Percentiles rank a stretch among this genome's conserved stretches.
phyloP scores from a whole-genome alignment of 1,140 invertebrate species.

The Macrocentrus cingulum region DNA sequence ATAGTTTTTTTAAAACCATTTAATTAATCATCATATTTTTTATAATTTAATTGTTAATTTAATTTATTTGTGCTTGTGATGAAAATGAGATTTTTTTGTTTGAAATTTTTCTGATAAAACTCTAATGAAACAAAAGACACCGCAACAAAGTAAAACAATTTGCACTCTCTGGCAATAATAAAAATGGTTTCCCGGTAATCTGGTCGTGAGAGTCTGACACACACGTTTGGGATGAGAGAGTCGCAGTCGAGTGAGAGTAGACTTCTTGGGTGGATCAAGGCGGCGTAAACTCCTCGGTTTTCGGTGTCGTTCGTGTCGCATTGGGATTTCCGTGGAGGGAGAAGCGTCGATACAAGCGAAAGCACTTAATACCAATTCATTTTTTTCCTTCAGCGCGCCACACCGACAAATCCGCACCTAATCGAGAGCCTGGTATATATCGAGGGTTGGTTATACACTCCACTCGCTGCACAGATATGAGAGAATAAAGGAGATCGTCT shows the following conservation, averaged over 20 bases:
- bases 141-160: no score
- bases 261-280: neutral
- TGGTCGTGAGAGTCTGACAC: neutral
- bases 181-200: conserved; percentile 9
- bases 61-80: no score
- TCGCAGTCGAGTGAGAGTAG: no score
- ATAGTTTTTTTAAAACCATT: no score
- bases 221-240: no score
- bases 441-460: conserved; percentile 21
- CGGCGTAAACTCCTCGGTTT: conserved; percentile 4
- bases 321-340: conserved; percentile 3
- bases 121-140: no score
- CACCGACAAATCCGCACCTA: conserved; percentile 31
- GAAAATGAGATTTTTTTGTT: no score
- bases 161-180: no score
- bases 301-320: conserved; percentile 16
- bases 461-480: neutral
- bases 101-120: no score
- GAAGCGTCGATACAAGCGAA: conserved; percentile 29
- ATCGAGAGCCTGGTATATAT: conserved; percentile 33
- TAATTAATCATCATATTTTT: no score
- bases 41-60: no score
- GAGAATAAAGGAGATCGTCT: conserved; percentile 6
- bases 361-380: conserved; percentile 38
- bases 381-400: conserved; percentile 28